These are phyloP conservation scores for Corynorhinus townsendii DNA, from an alignment of 2,113 vertebrate genomes.

Conservation along the genomic window DNA sequence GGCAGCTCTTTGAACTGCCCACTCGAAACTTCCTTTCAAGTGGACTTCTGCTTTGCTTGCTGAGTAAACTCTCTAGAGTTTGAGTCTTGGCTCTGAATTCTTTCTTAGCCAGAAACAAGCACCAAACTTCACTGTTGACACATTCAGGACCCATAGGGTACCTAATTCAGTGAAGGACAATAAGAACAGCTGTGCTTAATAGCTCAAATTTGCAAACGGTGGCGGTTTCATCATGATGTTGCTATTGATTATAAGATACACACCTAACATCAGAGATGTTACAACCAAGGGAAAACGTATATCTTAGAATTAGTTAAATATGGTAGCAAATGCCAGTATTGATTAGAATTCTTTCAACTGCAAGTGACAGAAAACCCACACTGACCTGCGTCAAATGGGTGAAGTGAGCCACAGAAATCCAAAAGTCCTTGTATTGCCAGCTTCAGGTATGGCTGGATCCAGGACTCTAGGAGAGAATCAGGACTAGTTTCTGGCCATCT, in stretches of 20 bases:
- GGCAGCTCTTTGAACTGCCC: neutral
- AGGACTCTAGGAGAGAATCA: neutral
- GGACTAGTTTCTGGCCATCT: neutral
- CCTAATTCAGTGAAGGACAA: neutral
- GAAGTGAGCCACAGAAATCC: neutral
- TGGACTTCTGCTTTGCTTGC: neutral
- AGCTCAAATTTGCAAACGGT: neutral
- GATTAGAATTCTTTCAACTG: neutral
- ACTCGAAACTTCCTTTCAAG: neutral
- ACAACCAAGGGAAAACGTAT: neutral
- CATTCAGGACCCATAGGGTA: neutral
- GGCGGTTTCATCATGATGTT: neutral
- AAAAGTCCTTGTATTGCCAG: neutral
- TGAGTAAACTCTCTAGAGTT: neutral
- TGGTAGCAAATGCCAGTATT: neutral
- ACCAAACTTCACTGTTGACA: neutral
- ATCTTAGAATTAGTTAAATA: neutral
- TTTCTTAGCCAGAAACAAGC: neutral
- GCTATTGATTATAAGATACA: neutral
- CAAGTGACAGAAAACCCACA: neutral
- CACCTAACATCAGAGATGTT: neutral
- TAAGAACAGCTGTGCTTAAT: neutral
- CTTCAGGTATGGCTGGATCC: neutral
- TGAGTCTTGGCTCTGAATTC: neutral
- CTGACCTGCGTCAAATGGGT: neutral